Base-by-base conservation (phyloP, 2,888 invertebrate species). In the Cataglyphis rosenhaueri region DNA sequence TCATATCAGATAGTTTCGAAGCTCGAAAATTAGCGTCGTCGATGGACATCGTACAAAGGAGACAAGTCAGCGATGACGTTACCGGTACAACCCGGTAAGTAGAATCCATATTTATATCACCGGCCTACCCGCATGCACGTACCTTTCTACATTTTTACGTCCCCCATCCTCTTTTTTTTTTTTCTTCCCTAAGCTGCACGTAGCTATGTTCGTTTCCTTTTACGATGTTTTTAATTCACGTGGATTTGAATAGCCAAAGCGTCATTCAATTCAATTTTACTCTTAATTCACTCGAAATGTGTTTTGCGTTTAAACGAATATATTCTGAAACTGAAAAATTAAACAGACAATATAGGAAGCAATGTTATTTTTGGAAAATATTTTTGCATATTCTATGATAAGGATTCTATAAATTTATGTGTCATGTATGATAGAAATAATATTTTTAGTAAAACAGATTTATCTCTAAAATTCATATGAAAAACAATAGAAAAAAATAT, bases 191-290 rank as follows among this genome's bases (percentile, higher is more conserved):
- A 64, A 32, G n/a, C 29, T 15, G 29, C 44, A 59, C 6, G 8
- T 21, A 21, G 21, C n/a, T n/a, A 41, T 15, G 32, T 74, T 32
- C 29, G 2, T 74, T 41, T 44, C n/a, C 52, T 44, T 44, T 64
- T 62, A 74, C n/a, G 32, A n/a, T n/a, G 52, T n/a, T n/a, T 52
- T 52, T n/a, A n/a, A 62, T 44, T 64, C 32, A 41, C 32, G 12
- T 41, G n/a, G 44, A 62, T 64, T 41, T 59, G 35, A 35, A 35
- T 57, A 41, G 44, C 32, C 29, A 41, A 62, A n/a, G 41, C 29
- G 21, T 21, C 9, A 32, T 62, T 74, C 64, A n/a, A 44, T 52
- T 12, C n/a, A 52, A 61, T 32, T 64, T 44, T 9, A 4, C 21
- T 62, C 21, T 68, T 32, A 32, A 1, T n/a, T 32, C 73, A 9